Conservation (phyloP, 2,888 invertebrate species). For the Drosophila acutilabella region DNA sequence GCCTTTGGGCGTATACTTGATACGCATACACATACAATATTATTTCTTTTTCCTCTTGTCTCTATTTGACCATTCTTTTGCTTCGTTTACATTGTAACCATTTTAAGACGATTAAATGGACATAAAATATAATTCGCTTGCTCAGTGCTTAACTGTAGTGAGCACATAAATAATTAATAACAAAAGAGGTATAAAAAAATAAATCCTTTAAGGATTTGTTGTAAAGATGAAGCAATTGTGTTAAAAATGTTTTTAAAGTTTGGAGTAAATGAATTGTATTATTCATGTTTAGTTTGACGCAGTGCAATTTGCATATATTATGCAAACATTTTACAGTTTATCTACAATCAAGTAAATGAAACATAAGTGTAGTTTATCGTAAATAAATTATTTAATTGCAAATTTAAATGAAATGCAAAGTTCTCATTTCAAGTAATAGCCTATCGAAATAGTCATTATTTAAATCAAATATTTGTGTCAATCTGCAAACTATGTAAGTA, state of each 20-base stretch:
- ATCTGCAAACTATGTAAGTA: slow-evolving; percentile 40
- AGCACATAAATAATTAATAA: slow-evolving; percentile 9
- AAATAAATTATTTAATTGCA: slow-evolving; percentile 43
- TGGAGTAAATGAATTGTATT: too few species aligned
- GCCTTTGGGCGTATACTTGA: slow-evolving; percentile 42
- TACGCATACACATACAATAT: slow-evolving; percentile 19
- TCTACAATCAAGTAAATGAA: slow-evolving; percentile 45
- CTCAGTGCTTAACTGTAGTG: neutral
- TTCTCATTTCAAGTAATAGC: slow-evolving; percentile 36
- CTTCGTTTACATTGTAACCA: slow-evolving; percentile 10
- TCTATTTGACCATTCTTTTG: too few species aligned
- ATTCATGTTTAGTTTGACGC: neutral
- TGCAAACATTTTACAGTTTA: slow-evolving; percentile 24
- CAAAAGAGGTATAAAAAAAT: neutral
- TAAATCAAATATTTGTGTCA: slow-evolving; percentile 46
- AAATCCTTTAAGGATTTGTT: slow-evolving; percentile 4
- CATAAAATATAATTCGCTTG: slow-evolving; percentile 17
- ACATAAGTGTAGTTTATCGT: slow-evolving; percentile 42
- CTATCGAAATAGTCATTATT: slow-evolving; percentile 44
- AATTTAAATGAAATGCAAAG: slow-evolving; percentile 28
- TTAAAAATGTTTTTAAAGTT: neutral
- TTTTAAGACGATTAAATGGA: slow-evolving; percentile 49
- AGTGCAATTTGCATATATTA: slow-evolving; percentile 43
- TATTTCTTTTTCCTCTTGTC: neutral
- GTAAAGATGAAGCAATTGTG: too few species aligned